Evolutionary conservation across 2,113 vertebrate species (phyloP), one percentile per base, ranked within the genome.

Genomic region (Enhydra lutris): DNA sequence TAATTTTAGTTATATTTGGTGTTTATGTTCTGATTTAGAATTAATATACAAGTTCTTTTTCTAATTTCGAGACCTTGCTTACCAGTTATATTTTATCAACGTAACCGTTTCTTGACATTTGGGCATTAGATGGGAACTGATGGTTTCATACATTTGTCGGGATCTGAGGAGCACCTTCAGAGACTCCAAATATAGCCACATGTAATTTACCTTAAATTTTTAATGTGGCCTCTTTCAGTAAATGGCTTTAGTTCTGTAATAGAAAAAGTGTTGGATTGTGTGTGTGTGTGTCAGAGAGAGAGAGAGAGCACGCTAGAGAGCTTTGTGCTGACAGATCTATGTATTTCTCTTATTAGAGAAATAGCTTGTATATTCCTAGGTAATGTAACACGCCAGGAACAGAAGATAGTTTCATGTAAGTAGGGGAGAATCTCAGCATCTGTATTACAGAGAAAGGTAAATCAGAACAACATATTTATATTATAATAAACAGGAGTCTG

Each of bases 1-100:
- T 76, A 39, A 42, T 81, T 89, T 80, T 79, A 65, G 57, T 29
- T 91, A 55, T 65, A 7, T 55, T 90, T 96, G 85, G 9, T 61
- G 61, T 79, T 93, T 85, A 45, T 63, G 45, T 26, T 21, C 29
- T 67, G 73, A 24, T 42, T 50, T 23, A 39, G 67, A 86, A 79
- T 67, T 71, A 42, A 26, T 52, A 21, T 34, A 5, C 24, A 80
- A 59, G 23, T 52, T 61, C 12, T 79, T 59, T 61, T 67, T 24
- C 34, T 31, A 24, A n/a, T 42, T 50, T 83, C 26, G 34, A 95
- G 82, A 29, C 8, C 31, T 29, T 65, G 17, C 17, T 59, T 57
- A 74, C 45, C 47, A 34, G 31, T 45, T 50, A 3, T 50, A n/a
- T 83, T 69, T 50, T 73, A n/a, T 50, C 31, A 47, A 10, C 5